phyloP scores from a whole-genome alignment of 2,888 invertebrate species.

The Caenorhabditis drosophilae region DNA sequence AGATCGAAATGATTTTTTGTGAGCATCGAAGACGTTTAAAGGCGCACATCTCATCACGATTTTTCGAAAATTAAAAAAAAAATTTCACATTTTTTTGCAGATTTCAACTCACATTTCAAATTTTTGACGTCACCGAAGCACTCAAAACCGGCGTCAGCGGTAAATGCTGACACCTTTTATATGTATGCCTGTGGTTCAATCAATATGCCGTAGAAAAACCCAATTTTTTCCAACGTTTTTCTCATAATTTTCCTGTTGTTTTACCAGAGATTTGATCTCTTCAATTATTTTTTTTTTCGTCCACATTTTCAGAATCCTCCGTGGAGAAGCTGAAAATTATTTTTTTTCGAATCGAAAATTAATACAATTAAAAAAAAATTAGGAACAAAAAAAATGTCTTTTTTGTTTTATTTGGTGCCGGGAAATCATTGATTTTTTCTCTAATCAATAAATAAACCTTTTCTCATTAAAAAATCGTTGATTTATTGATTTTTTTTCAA shows the following conservation, averaged over 20 bases:
- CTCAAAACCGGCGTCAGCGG: conserved; percentile 28
- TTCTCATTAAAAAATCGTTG: background rate
- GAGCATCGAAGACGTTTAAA: too few species aligned
- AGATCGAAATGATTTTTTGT: too few species aligned
- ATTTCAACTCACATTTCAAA: conserved; percentile 3
- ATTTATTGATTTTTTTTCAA: background rate
- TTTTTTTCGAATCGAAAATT: background rate
- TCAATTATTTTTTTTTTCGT: background rate
- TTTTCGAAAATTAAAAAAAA: background rate
- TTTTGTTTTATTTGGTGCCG: background rate
- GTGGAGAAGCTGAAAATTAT: background rate
- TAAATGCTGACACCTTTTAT: conserved; percentile 34
- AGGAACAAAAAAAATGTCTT: conserved; percentile 1
- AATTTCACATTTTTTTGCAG: background rate
- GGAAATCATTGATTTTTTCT: conserved; percentile 3
- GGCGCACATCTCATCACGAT: too few species aligned
- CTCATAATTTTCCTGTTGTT: background rate
- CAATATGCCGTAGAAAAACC: conserved; percentile 29
- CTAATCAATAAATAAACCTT: too few species aligned
- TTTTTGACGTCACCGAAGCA: conserved; percentile 26
- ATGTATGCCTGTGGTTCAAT: conserved; percentile 39
- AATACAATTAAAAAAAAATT: background rate
- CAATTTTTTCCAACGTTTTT: conserved; percentile 1
- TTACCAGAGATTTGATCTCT: background rate
- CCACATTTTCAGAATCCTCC: background rate